Evolutionary conservation across 2,797 vertebrate species (phyloP), one percentile per base, ranked within the genome.

Genomic region (Phataginus tricuspis): DNA sequence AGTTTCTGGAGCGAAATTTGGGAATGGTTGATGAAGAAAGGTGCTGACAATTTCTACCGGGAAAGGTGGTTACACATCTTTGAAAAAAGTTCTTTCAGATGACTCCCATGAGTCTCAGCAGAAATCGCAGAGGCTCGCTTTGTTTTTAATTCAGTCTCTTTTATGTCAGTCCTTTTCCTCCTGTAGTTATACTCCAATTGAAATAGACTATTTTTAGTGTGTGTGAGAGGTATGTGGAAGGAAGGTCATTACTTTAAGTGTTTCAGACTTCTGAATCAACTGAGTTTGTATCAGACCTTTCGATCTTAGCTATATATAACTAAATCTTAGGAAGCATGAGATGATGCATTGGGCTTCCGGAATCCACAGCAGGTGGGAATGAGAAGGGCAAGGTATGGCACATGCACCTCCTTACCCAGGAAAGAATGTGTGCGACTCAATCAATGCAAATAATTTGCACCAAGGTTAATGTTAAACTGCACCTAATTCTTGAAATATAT

Each of bases 371-470:
- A 53, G 57, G 27, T 7, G 12, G 66, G 11, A 42, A 27, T 13
- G n/a, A 9, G 3, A 9, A 49, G 80, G 8, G 27, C 4, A 0
- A 72, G 29, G 21, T 9, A 4, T 1, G 8, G 61, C 6, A 34
- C 45, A 45, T 11, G 45, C 10, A 45, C 45, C 45, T 45, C 10
- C 45, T 45, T 45, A 45, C 45, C 45, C 45, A 45, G 45, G 45
- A 45, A 10, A 45, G 45, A 45, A 45, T 11, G 45, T 11, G 45
- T 45, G 45, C 10, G n/a, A 74, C 37, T 23, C 29, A 25, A 31
- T 7, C 6, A 12, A 14, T 8, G 31, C 25, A 53, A 71, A 77
- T 12, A 11, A 86, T 51, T 37, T 53, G 4, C 5, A 25, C n/a
- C 64, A 34, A 27, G 57, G n/a, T 55, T 59, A 83, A 84, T n/a